Evolutionary conservation across 2,113 vertebrate genomes (phyloP), one percentile per base, ranked within the genome.

Genomic region (Perca fluviatilis): DNA sequence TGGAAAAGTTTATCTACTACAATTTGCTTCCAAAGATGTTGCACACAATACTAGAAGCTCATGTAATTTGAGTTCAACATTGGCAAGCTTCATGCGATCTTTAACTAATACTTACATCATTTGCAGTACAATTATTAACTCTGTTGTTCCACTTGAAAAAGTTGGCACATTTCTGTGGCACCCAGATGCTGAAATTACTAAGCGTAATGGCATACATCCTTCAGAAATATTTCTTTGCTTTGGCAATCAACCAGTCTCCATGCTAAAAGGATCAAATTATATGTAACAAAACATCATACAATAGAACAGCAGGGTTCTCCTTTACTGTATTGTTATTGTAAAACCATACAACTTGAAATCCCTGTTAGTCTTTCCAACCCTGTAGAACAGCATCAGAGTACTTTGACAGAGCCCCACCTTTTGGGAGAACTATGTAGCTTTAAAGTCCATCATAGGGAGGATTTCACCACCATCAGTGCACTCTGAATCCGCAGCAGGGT

Each of bases 361-460:
- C 80, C 76, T 62, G 62, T 56, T 79, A 82, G 69, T 43, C 74
- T 74, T 77, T 61, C 50, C 6, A 13, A 33, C 57, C 69, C 77
- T 76, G 7, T 74, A 86, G 79, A 74, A 49, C 54, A 27, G 71
- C 75, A 77, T 83, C 79, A 71, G 73, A 83, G 78, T 10, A 74
- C 79, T 85, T 73, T 81, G 72, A 86, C 72, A 64, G 76, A 85
- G 82, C 70, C 71, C 74, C 30, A 13, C 58, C 91, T 80, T 80
- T 21, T 75, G 85, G 90, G 88, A 86, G 70, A 67, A 71, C 77
- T 67, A 51, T 56, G 85, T 50, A 0, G 13, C 84, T 93, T 87
- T 88, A 75, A 88, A 85, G 87, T 89, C 79, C 62, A 86, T 90
- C 88, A 91, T 23, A 89, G 76, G 54, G 78, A 83, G 85, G 80